A percentile compares a stretch with the other conserved stretches of the same genome.
Evolutionary conservation across 2,888 invertebrate genomes (phyloP).

Genomic region (Drosophila parthenogenetica): DNA sequence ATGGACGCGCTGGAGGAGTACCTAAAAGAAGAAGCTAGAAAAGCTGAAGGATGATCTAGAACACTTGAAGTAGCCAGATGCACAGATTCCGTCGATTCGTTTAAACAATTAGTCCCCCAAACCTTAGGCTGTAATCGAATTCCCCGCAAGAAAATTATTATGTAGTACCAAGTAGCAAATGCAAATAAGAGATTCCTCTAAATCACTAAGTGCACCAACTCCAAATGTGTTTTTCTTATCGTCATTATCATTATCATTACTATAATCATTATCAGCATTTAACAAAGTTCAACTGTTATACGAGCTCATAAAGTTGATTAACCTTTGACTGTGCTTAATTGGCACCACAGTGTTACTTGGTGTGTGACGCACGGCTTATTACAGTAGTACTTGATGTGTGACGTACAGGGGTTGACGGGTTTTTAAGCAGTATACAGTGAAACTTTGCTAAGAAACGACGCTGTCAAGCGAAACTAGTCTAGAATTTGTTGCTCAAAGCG

Average conservation of each 20-base stretch:
- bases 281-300: too few relatives aligned
- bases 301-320: too few relatives aligned
- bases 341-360: too few relatives aligned
- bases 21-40: too few relatives aligned
- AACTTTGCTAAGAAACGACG: too few relatives aligned
- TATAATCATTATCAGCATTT: background rate
- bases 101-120: slow-evolving; percentile 34
- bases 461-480: too few relatives aligned
- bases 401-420: too few relatives aligned
- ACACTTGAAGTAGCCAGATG: slow-evolving; percentile 2
- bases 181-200: slow-evolving; percentile 9
- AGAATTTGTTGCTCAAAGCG: too few relatives aligned
- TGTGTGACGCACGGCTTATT: too few relatives aligned
- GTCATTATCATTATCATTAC: background rate
- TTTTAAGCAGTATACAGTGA: too few relatives aligned
- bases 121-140: slow-evolving; percentile 42
- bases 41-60: background rate
- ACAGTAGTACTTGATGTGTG: too few relatives aligned
- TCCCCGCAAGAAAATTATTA: slow-evolving; percentile 1
- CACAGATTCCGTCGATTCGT: slow-evolving; percentile 55
- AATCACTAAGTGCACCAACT: background rate
- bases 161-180: slow-evolving; percentile 39
- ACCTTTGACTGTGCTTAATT: too few relatives aligned
- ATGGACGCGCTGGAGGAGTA: background rate
- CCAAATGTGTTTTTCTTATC: background rate